Evolutionary conservation across 2,113 vertebrate species (phyloP), one percentile per base, ranked within the genome.

Genomic region (Dicerorhinus sumatrensis): DNA sequence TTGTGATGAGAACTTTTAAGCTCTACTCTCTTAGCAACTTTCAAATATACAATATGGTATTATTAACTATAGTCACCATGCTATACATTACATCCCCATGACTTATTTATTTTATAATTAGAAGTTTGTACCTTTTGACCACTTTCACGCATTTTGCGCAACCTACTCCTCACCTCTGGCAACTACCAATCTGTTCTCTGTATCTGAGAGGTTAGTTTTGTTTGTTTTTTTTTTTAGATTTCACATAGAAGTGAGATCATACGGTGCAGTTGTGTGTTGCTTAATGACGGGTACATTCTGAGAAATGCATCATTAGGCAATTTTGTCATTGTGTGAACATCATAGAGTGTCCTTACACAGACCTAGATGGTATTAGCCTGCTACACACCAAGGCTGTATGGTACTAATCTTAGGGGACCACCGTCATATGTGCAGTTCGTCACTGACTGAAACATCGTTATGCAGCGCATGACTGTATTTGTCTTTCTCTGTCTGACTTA

Each of bases 1-100:
- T 92, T 92, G 31, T 82, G 39, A 72, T 82, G 79, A 82, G 65
- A 82, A 82, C 16, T n/a, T 81, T 72, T 81, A 72, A 82, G 29
- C 29, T 67, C 75, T 63, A 12, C 39, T 80, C 63, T 36, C 1
- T 60, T 60, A 48, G n/a, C 76, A 42, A 48, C 39, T 92, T 72
- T 72, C 21, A 60, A 6, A 8, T 29, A 46, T 27, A 42, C 27
- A 54, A 10, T 33, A 5, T 80, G 29, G 31, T 69, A 60, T 42
- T 56, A 42, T 70, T 48, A 82, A 48, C 36, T 81, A 0, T 46
- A 70, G 77, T 72, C 29, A 58, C 21, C 16, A 6, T 51, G 82
- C 42, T n/a, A 21, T n/a, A 67, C 12, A 8, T 20, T 48, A n/a
- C 60, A 76, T 18, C 31, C 16, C 86, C 20, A 33, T 33, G 70